Evolutionary conservation across 1,140 invertebrate species (phyloP).

Genomic region (Drosophila athabasca): DNA sequence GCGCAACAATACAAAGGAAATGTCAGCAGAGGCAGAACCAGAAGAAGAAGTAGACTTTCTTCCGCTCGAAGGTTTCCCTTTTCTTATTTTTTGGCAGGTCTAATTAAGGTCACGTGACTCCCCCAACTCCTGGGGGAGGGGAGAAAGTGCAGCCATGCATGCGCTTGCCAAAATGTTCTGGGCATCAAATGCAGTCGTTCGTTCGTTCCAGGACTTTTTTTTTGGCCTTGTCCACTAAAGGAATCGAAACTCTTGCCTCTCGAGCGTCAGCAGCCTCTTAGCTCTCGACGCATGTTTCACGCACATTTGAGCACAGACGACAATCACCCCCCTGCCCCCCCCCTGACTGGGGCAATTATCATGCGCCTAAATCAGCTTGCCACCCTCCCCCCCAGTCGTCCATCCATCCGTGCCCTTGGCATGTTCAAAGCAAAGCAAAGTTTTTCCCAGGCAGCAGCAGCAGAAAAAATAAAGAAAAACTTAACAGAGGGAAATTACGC

Average conservation of each 20-base stretch:
- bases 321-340: not conserved
- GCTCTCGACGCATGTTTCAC: slow-evolving; percentile 55
- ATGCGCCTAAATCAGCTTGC: slow-evolving; percentile 65
- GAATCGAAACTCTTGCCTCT: slow-evolving; percentile 20
- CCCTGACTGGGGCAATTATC: slow-evolving; percentile 63
- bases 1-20: slow-evolving; percentile 13
- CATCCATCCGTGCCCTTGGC: not conserved
- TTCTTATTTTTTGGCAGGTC: slow-evolving; percentile 39
- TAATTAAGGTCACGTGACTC: slow-evolving; percentile 77
- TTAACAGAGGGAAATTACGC: slow-evolving; percentile 76
- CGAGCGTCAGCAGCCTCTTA: not conserved
- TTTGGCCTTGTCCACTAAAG: slow-evolving; percentile 37
- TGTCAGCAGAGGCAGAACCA: slow-evolving; percentile 7
- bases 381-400: not conserved
- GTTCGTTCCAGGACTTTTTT: slow-evolving; percentile 19
- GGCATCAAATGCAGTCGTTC: slow-evolving; percentile 63
- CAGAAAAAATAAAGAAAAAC: slow-evolving; percentile 45
- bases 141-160: slow-evolving; percentile 61
- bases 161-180: slow-evolving; percentile 55
- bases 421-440: slow-evolving; percentile 60
- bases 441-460: slow-evolving; percentile 50
- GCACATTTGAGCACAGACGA: slow-evolving; percentile 60
- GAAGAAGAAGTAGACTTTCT: slow-evolving; percentile 31
- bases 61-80: slow-evolving; percentile 11
- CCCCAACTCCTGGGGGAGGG: slow-evolving; percentile 13